These are phyloP conservation scores for Pristionchus fissidentatus DNA, from an alignment of 2,888 invertebrate genomes.

Conservation along the genomic window DNA sequence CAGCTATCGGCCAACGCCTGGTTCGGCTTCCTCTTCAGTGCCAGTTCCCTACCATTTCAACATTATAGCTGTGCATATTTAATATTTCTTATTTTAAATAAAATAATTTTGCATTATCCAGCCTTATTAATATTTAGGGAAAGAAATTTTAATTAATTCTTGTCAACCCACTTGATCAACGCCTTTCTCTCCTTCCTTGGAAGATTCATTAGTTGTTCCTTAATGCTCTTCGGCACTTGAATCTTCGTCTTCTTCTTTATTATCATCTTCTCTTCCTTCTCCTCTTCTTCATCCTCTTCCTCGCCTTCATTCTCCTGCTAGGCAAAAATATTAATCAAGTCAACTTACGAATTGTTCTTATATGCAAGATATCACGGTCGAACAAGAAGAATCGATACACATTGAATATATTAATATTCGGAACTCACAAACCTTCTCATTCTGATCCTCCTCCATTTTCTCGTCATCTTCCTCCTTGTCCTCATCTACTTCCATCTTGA, in stretches of 20 bases:
- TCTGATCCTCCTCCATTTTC: slow-evolving; percentile 28
- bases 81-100: not conserved
- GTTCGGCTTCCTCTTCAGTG: slow-evolving; percentile 66
- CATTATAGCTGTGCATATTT: not conserved
- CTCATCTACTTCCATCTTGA: slow-evolving; percentile 29
- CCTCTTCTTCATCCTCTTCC: slow-evolving; percentile 7
- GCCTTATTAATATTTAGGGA: not conserved
- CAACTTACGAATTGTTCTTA: not conserved
- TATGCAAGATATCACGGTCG: not conserved
- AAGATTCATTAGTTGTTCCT: slow-evolving; percentile 69
- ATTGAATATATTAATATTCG: not conserved
- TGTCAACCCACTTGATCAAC: slow-evolving; percentile 54
- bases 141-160: not conserved
- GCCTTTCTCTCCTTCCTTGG: slow-evolving; percentile 66
- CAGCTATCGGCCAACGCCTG: slow-evolving; percentile 63
- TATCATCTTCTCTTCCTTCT: not conserved
- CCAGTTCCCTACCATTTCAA: slow-evolving; percentile 23
- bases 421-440: slow-evolving; percentile 43
- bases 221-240: slow-evolving; percentile 64
- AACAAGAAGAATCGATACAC: too few relatives aligned
- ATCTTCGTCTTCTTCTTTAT: slow-evolving; percentile 23
- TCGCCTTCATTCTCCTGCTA: slow-evolving; percentile 48
- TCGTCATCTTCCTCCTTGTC: slow-evolving; percentile 26
- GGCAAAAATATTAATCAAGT: not conserved
- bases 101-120: too few relatives aligned